These are phyloP conservation scores for Cabera pusaria DNA, from an alignment of 2,888 invertebrate genomes.

Conservation along the genomic window DNA sequence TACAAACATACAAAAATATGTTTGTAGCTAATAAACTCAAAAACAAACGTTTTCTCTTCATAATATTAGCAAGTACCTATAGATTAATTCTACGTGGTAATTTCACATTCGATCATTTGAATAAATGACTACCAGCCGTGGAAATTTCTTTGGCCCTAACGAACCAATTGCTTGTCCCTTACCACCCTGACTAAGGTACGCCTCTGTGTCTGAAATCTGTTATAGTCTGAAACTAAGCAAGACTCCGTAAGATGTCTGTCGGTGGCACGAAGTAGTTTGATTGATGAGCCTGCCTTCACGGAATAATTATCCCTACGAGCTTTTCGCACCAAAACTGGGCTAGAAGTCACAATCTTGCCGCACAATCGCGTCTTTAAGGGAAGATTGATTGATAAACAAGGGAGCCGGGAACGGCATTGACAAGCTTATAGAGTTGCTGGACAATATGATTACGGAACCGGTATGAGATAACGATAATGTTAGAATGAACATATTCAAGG, in stretches of 20 bases:
- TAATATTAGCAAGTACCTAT: no score
- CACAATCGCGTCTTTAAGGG: constrained; percentile 27
- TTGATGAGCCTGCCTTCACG: constrained; percentile 49
- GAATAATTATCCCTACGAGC: constrained; percentile 45
- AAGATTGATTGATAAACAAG: constrained; percentile 36
- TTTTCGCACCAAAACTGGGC: constrained; percentile 33
- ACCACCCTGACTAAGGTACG: no score
- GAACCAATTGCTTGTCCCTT: no score
- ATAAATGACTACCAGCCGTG: no score
- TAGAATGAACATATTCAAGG: not conserved
- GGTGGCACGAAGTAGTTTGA: constrained; percentile 44
- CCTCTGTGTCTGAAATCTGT: no score
- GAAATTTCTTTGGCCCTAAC: no score
- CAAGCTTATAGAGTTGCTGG: constrained; percentile 3
- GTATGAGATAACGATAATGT: not conserved
- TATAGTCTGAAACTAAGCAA: constrained; percentile 14
- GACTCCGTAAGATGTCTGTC: constrained; percentile 35
- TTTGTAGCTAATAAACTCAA: no score
- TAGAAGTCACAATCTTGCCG: constrained; percentile 36
- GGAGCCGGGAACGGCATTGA: constrained; percentile 7
- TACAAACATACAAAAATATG: no score
- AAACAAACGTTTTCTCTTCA: no score
- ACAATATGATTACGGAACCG: not conserved
- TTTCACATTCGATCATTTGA: no score
- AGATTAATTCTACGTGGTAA: no score